phyloP scores from a whole-genome alignment of 1,140 invertebrate genomes.

The Arctopsyche grandis region DNA sequence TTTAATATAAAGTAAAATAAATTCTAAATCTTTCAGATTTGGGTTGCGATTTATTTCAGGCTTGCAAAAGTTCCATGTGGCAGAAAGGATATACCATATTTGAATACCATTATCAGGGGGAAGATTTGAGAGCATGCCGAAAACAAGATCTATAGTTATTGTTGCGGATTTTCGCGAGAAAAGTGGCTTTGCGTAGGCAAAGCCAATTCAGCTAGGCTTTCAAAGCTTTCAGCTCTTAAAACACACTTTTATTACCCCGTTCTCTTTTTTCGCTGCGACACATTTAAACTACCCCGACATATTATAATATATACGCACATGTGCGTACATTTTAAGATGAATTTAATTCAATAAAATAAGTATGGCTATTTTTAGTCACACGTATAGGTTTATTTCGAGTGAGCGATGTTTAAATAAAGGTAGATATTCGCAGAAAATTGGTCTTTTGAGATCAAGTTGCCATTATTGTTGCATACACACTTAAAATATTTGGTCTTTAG shows the following conservation, averaged over 20 bases:
- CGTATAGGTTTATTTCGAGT: not conserved
- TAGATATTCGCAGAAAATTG: conserved; percentile 26
- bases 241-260: conserved; percentile 18
- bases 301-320: too few relatives aligned
- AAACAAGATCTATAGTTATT: conserved; percentile 24
- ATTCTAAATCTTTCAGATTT: too few relatives aligned
- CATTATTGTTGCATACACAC: not conserved
- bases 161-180: conserved; percentile 19
- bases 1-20: too few relatives aligned
- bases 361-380: too few relatives aligned
- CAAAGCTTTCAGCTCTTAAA: conserved; percentile 26
- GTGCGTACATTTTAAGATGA: too few relatives aligned
- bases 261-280: not conserved
- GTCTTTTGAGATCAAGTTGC: conserved; percentile 7
- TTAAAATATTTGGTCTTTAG: not conserved
- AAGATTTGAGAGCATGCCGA: conserved; percentile 7
- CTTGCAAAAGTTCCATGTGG: not conserved
- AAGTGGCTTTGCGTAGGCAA: not conserved
- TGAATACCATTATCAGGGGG: conserved; percentile 28
- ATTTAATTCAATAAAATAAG: too few relatives aligned
- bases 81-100: conserved; percentile 1
- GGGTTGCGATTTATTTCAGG: too few relatives aligned
- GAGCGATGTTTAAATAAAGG: not conserved
- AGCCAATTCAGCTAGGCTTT: conserved; percentile 3
- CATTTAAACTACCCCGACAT: too few relatives aligned